A percentile compares a stretch with the other conserved stretches of the same genome.
These are phyloP conservation scores for Papilio demoleus DNA, from an alignment of 2,888 invertebrate species.

Conservation along the genomic window DNA sequence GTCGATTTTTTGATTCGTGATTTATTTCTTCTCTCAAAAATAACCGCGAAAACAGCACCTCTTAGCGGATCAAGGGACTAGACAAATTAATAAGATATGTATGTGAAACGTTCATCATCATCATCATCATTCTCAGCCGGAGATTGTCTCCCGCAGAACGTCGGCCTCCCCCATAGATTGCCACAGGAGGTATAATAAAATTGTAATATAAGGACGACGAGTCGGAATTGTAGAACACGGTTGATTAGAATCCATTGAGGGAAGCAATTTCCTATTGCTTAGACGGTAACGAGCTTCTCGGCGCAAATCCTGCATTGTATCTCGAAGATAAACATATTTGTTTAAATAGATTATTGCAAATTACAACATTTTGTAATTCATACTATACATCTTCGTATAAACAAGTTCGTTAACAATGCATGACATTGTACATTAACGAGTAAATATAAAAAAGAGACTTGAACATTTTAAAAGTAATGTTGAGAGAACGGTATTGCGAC, in stretches of 20 bases:
- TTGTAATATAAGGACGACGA: background rate
- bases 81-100: no score
- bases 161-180: no score
- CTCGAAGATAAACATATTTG: background rate
- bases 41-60: no score
- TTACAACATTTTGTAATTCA: no score
- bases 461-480: conserved; percentile 2
- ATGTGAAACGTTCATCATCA: background rate
- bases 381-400: background rate
- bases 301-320: background rate
- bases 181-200: no score
- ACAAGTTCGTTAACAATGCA: background rate
- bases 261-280: conserved; percentile 28
- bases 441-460: background rate
- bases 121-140: no score
- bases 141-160: no score
- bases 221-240: background rate
- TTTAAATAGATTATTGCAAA: background rate
- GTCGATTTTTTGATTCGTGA: no score
- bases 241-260: conserved; percentile 11
- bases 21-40: no score
- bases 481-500: background rate
- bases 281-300: conserved; percentile 2
- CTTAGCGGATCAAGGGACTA: no score
- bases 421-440: background rate